Percentiles rank a stretch among this genome's conserved stretches.
phyloP scores from a whole-genome alignment of 2,888 invertebrate genomes.

The Nephrotoma flavescens region DNA sequence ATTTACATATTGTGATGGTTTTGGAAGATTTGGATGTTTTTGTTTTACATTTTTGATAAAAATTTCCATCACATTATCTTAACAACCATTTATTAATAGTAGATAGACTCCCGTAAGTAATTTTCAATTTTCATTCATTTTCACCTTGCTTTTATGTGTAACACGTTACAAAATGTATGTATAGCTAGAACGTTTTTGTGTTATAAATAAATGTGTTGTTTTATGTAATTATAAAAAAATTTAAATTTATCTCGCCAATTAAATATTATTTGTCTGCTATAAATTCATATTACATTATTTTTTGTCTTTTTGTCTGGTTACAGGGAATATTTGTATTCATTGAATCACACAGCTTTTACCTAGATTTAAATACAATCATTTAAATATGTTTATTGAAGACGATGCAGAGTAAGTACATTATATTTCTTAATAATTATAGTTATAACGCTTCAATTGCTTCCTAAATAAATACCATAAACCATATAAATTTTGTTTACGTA shows the following conservation, averaged over 20 bases:
- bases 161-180: not conserved
- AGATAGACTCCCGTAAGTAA: not conserved
- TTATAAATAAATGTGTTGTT: not conserved
- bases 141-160: not conserved
- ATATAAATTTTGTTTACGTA: not conserved
- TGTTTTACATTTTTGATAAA: not conserved
- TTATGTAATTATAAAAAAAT: not conserved
- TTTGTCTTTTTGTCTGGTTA: not conserved
- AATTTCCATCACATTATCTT: not conserved
- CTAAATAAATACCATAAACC: not conserved
- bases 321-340: not conserved
- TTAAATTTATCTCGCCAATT: not conserved
- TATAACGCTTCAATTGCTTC: not conserved
- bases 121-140: not conserved
- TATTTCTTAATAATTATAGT: not conserved
- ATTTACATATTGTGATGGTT: not conserved
- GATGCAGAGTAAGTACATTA: slow-evolving; percentile 14
- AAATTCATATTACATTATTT: not conserved
- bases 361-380: not conserved
- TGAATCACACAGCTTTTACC: not conserved
- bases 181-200: not conserved
- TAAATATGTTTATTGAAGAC: slow-evolving; percentile 16
- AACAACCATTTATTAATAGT: not conserved
- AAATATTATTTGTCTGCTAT: not conserved
- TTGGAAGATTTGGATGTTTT: not conserved